A percentile compares a stretch with the other conserved stretches of the same genome.
Conservation (phyloP, 64 coral and sea anemone species). For the Dendronephthya gigantea region DNA sequence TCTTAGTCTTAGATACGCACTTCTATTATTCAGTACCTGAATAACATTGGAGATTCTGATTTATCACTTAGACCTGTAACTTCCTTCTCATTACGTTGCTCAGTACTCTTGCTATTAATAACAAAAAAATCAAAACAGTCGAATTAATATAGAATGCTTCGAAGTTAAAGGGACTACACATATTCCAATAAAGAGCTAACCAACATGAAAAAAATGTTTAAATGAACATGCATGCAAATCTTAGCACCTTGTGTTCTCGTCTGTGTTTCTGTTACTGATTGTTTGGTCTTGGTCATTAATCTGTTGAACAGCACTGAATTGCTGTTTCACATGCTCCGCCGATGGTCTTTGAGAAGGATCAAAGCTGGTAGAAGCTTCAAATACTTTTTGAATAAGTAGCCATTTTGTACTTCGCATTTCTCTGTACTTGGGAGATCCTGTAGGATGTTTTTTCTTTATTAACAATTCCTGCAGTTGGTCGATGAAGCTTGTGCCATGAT, state of each 20-base stretch:
- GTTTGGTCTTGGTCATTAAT: not conserved
- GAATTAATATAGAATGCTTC: not conserved
- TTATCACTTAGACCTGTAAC: not conserved
- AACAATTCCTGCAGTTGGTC: not conserved
- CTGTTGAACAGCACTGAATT: not conserved
- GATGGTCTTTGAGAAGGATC: not conserved
- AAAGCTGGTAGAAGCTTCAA: not conserved
- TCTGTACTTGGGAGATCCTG: not conserved
- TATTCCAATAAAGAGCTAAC: not conserved
- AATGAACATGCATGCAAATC: not conserved
- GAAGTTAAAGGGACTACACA: not conserved
- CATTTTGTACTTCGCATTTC: not conserved
- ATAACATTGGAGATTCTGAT: not conserved
- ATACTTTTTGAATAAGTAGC: not conserved
- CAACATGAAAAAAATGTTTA: not conserved
- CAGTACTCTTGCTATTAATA: not conserved
- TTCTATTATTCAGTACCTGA: not conserved
- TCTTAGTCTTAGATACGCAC: not conserved
- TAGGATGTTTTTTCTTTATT: not conserved
- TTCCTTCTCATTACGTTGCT: not conserved
- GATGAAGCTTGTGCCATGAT: not conserved
- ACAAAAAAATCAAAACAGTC: not conserved
- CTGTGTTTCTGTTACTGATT: not conserved
- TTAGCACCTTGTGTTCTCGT: not conserved
- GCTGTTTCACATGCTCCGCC: not conserved